These are phyloP conservation scores for Probosciger aterrimus DNA, from an alignment of 2,113 vertebrate species.

Conservation along the genomic window DNA sequence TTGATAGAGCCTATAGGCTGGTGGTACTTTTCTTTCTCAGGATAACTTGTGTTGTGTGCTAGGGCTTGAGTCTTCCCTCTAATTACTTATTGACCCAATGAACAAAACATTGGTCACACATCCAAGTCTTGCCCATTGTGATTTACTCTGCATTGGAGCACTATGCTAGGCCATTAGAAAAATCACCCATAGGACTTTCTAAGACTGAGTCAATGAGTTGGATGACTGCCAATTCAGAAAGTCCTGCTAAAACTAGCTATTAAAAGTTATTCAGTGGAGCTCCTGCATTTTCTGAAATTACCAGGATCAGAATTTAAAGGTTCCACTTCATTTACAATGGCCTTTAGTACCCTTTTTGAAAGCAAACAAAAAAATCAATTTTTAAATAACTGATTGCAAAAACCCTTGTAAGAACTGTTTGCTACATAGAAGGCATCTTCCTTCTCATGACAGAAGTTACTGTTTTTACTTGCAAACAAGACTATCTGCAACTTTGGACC, in stretches of 20 bases:
- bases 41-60: not conserved
- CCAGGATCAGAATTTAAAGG: not conserved
- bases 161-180: slow-evolving; percentile 15
- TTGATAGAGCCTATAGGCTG: not conserved
- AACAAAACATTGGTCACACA: slow-evolving; percentile 43
- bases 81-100: slow-evolving; percentile 34
- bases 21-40: not conserved
- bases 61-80: not conserved
- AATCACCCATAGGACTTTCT: slow-evolving; percentile 17
- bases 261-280: not conserved
- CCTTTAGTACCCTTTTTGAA: not conserved
- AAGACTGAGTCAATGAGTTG: not conserved
- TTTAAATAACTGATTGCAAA: not conserved
- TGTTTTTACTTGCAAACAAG: not conserved
- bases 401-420: not conserved
- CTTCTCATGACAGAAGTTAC: not conserved
- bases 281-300: not conserved
- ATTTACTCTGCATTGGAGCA: slow-evolving; percentile 22
- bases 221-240: not conserved
- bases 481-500: not conserved
- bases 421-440: not conserved
- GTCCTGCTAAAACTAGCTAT: not conserved
- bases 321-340: not conserved
- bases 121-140: not conserved
- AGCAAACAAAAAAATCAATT: not conserved